A percentile compares a stretch with the other conserved stretches of the same genome.
These are phyloP conservation scores for Myiagra hebetior DNA, from an alignment of 2,113 vertebrate genomes.

Conservation along the genomic window DNA sequence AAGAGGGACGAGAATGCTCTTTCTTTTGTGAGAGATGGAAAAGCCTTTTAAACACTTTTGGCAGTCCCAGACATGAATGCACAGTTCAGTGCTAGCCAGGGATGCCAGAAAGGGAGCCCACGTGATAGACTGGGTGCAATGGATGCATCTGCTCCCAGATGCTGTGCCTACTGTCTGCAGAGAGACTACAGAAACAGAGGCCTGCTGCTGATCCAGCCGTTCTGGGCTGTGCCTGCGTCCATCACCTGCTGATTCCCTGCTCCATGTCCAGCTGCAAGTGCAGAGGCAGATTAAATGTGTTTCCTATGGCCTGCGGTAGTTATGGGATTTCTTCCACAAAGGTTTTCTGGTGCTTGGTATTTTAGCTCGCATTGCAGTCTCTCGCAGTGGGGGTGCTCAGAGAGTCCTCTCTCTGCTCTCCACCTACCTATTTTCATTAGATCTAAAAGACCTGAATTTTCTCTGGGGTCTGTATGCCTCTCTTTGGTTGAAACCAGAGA, in stretches of 20 bases:
- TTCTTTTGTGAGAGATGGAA: not conserved
- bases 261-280: not conserved
- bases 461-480: not conserved
- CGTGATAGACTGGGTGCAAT: fast-evolving
- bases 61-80: not conserved
- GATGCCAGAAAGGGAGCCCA: not conserved
- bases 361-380: not conserved
- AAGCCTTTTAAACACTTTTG: not conserved
- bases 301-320: not conserved
- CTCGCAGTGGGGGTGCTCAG: not conserved
- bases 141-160: not conserved
- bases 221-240: not conserved
- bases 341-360: not conserved
- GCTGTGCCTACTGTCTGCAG: not conserved
- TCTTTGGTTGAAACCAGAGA: not conserved
- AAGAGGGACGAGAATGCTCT: not conserved
- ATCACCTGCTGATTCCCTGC: fast-evolving
- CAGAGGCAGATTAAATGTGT: not conserved
- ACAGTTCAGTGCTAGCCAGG: not conserved
- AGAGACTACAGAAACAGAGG: not conserved
- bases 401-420: not conserved
- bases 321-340: not conserved
- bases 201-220: fast-evolving
- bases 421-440: not conserved
- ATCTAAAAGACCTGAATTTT: not conserved